Percentiles rank a stretch among this genome's conserved stretches.
These are phyloP conservation scores for Phalera bucephala DNA, from an alignment of 2,888 invertebrate genomes.

Conservation along the genomic window DNA sequence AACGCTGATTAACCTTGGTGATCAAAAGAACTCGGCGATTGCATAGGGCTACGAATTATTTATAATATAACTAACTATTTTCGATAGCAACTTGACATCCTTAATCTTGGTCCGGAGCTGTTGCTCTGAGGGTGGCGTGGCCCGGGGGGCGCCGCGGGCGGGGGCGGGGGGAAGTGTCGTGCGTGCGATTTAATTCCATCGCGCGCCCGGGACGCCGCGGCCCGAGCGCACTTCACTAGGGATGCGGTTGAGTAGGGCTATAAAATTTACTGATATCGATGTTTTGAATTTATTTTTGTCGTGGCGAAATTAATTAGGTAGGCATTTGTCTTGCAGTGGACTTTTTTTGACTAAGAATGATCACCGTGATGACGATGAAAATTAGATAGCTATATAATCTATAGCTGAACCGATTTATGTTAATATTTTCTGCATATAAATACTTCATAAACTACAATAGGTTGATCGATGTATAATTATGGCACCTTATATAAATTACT, in stretches of 20 bases:
- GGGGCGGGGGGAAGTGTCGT: constrained; percentile 67
- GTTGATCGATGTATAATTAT: too few species aligned
- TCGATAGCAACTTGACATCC: constrained; percentile 14
- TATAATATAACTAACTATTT: not conserved
- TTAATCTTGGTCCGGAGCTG: constrained; percentile 25
- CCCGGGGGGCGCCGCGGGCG: constrained; percentile 24
- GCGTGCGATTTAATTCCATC: constrained; percentile 82
- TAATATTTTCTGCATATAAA: too few species aligned
- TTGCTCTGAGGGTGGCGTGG: constrained; percentile 30
- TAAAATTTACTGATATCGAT: constrained; percentile 6
- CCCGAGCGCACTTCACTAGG: constrained; percentile 32
- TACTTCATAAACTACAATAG: too few species aligned
- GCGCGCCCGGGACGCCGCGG: constrained; percentile 57
- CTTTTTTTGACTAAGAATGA: too few species aligned
- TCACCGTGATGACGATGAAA: too few species aligned
- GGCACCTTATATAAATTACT: too few species aligned
- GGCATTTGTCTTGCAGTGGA: too few species aligned
- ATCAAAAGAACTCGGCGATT: not conserved
- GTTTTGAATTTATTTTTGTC: too few species aligned
- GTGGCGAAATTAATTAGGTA: too few species aligned
- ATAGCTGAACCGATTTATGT: too few species aligned
- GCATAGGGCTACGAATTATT: not conserved
- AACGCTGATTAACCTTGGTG: too few species aligned
- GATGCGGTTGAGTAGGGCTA: constrained; percentile 7
- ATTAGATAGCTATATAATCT: too few species aligned